Evolutionary conservation across 2,888 invertebrate species (phyloP), one percentile per base, ranked within the genome.

Genomic region (Phortica okadai): DNA sequence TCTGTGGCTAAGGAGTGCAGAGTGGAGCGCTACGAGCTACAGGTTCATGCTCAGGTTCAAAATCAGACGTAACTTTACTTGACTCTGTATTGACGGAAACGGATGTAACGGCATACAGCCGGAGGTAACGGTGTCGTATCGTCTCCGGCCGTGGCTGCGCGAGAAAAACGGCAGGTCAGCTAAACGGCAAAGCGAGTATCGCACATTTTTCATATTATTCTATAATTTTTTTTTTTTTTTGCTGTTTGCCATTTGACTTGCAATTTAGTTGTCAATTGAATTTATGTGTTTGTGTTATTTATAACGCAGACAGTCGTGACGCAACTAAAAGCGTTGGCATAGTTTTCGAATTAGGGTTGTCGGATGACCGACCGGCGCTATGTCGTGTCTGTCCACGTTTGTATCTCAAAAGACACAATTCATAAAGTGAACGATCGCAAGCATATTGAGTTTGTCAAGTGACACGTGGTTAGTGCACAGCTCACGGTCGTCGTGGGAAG

Each of bases 261-360:
- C 89, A 90, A 90, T 90, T 90, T 89, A 89, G 84, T 88, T 90
- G 89, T 89, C 89, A 89, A 88, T 89, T 85, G 85, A 87, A 90
- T 90, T 90, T 90, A 90, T 90, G 89, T 84, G 85, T 82, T 80
- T 81, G 79, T 70, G 80, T 76, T 80, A 81, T 79, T 77, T 81
- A 80, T 78, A 76, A 79, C 76, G 75, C 77, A 25, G 42, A 25
- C 45, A 50, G 50, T n/a, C 44, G 58, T 72, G 73, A 73, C 73
- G 11, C 45, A 74, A 76, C 76, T 74, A 76, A 75, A 76, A 67
- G 64, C 74, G 74, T 73, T 74, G 74, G 62, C 72, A 76, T 78
- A 75, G 33, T 45, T 66, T 74, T 14, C 56, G 66, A 74, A 67
- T 74, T 74, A 74, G 56, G 64, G 54, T 45, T 67, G 66, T 33